A percentile compares a stretch with the other conserved stretches of the same genome.
Conservation (phyloP, 2,797 vertebrate genomes). For the Valencia hispanica region DNA sequence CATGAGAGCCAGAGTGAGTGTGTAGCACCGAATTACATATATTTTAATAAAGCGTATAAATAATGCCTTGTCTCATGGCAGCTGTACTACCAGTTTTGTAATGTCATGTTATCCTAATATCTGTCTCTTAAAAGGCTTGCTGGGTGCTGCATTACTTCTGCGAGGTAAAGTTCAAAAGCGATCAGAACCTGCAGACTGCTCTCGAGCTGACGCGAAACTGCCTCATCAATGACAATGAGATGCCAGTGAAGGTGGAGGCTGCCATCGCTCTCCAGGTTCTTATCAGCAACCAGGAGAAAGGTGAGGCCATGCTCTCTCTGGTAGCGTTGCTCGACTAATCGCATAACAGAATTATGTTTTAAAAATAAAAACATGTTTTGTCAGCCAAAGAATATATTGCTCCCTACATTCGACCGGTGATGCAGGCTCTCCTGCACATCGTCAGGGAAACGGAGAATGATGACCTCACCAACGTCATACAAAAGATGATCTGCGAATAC, state of each 20-base stretch:
- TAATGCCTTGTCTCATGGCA: neutral
- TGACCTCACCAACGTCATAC: slow-evolving; percentile 98
- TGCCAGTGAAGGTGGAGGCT: slow-evolving; percentile 99
- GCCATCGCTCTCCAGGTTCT: slow-evolving; percentile 98
- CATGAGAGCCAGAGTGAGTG: slow-evolving; percentile 97
- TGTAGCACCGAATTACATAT: neutral
- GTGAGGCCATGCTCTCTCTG: slow-evolving; percentile 61
- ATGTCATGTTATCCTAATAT: neutral
- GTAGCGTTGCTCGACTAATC: neutral
- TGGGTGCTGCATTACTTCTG: slow-evolving; percentile 99
- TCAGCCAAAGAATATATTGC: slow-evolving; percentile 98
- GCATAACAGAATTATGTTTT: neutral
- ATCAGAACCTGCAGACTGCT: slow-evolving; percentile 97
- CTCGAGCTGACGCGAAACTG: slow-evolving; percentile 94
- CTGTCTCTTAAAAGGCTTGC: slow-evolving; percentile 85
- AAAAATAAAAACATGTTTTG: slow-evolving; percentile 4
- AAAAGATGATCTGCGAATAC: slow-evolving; percentile 99
- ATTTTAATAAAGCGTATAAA: neutral
- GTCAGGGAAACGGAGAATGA: slow-evolving; percentile 99
- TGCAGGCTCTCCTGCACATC: slow-evolving; percentile 99
- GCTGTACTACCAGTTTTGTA: neutral
- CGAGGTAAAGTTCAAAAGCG: slow-evolving; percentile 98
- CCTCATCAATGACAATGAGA: slow-evolving; percentile 97
- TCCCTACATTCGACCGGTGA: slow-evolving; percentile 96
- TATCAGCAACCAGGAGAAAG: slow-evolving; percentile 99